These are phyloP conservation scores for Brachionus asplanchnoidis DNA, from an alignment of 1,140 invertebrate species.

Conservation along the genomic window DNA sequence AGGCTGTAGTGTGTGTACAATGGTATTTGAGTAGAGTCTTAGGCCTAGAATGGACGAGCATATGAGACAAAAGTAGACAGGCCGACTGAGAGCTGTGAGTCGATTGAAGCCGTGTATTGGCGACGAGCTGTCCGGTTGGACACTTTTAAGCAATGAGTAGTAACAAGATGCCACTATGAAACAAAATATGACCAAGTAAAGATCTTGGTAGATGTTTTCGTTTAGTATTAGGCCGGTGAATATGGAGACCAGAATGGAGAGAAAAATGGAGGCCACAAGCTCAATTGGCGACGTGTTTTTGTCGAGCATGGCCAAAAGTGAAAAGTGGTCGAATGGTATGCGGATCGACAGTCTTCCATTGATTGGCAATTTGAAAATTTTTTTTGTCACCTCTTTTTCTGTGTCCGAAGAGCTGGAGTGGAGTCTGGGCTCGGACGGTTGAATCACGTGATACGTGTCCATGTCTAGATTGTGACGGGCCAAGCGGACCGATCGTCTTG, in stretches of 20 bases:
- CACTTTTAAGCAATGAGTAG: constrained; percentile 94
- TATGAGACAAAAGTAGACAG: constrained; percentile 89
- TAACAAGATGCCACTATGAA: constrained; percentile 93
- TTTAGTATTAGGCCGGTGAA: constrained; percentile 77
- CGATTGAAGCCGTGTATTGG: constrained; percentile 96
- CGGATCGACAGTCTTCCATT: constrained; percentile 63
- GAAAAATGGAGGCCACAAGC: background rate
- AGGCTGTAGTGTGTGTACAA: constrained; percentile 60
- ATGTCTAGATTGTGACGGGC: background rate
- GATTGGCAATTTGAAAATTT: constrained; percentile 78
- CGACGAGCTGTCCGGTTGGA: constrained; percentile 95
- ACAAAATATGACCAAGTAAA: constrained; percentile 88
- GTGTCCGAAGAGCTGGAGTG: background rate
- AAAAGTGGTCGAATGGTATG: constrained; percentile 81
- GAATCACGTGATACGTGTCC: constrained; percentile 11
- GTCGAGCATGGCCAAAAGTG: constrained; percentile 84
- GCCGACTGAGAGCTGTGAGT: constrained; percentile 81
- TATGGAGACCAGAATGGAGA: constrained; percentile 78
- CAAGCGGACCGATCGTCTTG: background rate
- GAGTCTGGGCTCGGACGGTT: background rate
- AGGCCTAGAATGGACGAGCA: constrained; percentile 65
- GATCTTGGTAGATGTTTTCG: constrained; percentile 79
- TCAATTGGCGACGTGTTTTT: constrained; percentile 46
- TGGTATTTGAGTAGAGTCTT: background rate
- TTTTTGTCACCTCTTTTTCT: constrained; percentile 60